phyloP scores from a whole-genome alignment of 2,113 vertebrate species.

The Carassius gibelio region DNA sequence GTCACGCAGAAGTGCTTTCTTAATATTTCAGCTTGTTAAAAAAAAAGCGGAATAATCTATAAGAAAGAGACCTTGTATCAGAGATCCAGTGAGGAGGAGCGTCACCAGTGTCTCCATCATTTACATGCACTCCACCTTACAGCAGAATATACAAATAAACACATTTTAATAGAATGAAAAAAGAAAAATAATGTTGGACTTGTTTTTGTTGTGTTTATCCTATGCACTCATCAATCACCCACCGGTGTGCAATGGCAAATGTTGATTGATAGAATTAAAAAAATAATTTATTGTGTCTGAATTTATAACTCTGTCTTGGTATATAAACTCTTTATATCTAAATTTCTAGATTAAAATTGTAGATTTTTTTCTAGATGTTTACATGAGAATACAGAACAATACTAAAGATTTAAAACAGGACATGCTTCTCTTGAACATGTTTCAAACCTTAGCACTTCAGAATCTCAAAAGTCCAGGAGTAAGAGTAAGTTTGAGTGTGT shows the following conservation, averaged over 20 bases:
- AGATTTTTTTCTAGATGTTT: too few species aligned
- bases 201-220: too few species aligned
- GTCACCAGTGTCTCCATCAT: neutral
- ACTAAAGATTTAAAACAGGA: neutral
- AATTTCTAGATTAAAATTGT: too few species aligned
- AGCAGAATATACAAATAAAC: neutral
- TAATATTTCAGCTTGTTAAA: neutral
- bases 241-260: too few species aligned
- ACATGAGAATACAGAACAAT: too few species aligned
- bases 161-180: neutral
- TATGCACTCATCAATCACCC: too few species aligned
- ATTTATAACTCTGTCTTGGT: too few species aligned
- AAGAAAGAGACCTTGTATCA: constrained; percentile 6
- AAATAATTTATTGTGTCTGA: too few species aligned
- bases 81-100: constrained; percentile 10
- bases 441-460: neutral
- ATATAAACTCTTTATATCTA: too few species aligned
- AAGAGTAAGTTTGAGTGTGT: neutral
- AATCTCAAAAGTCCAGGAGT: neutral
- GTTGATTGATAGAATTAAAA: too few species aligned
- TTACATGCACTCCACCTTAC: neutral
- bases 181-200: too few species aligned
- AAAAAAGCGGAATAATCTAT: neutral
- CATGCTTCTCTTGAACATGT: neutral
- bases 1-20: neutral